phyloP scores from a whole-genome alignment of 1,140 invertebrate genomes.

The Panulirus ornatus region DNA sequence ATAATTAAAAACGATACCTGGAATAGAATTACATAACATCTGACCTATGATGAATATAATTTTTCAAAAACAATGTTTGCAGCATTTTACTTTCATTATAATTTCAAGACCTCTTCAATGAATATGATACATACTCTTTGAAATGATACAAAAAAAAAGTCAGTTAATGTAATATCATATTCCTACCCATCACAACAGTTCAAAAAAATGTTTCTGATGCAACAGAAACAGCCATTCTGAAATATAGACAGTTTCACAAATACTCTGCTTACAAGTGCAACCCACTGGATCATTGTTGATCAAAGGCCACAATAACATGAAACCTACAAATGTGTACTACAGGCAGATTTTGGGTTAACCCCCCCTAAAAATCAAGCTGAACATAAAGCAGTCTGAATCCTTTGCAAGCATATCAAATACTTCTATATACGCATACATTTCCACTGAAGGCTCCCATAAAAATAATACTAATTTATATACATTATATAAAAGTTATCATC shows the following conservation, averaged over 20 bases:
- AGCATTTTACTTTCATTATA: not conserved
- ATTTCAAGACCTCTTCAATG: not conserved
- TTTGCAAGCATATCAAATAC: not conserved
- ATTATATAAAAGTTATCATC: not conserved
- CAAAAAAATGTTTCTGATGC: not conserved
- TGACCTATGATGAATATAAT: not conserved
- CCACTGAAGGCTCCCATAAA: no score
- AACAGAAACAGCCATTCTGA: slow-evolving; percentile 38
- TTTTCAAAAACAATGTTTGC: not conserved
- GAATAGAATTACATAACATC: slow-evolving; percentile 9
- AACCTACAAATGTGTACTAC: no score
- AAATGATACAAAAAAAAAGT: no score
- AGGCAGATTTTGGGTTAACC: no score
- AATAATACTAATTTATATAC: no score
- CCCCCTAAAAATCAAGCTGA: no score
- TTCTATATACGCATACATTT: not conserved
- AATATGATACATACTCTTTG: no score
- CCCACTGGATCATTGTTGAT: no score
- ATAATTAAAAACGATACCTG: not conserved
- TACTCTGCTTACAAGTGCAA: not conserved
- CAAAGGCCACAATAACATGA: no score
- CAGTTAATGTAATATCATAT: not conserved
- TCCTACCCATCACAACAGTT: not conserved
- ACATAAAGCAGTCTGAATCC: not conserved
- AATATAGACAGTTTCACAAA: slow-evolving; percentile 1